These are phyloP conservation scores for Climacteris rufus DNA, from an alignment of 2,113 vertebrate species.

Conservation along the genomic window DNA sequence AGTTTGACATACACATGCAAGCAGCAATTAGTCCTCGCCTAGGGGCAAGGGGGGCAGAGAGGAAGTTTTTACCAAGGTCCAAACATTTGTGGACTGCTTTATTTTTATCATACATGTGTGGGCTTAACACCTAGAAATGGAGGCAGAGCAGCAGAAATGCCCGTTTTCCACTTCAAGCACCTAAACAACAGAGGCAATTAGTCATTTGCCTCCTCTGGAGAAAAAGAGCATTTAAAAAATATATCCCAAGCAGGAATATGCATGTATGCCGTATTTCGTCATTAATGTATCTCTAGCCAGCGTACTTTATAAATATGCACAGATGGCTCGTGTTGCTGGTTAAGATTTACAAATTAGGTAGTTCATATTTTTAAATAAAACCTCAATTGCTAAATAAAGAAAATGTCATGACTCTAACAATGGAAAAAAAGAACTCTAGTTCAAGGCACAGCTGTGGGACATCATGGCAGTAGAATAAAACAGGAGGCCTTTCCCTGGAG, in stretches of 20 bases:
- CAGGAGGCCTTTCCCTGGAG: neutral
- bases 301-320: neutral
- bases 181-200: neutral
- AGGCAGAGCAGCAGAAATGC: neutral
- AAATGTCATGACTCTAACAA: neutral
- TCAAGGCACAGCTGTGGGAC: slow-evolving; percentile 14
- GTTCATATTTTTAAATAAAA: slow-evolving; percentile 29
- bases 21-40: slow-evolving; percentile 1
- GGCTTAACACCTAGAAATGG: neutral
- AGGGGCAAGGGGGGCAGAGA: neutral
- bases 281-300: neutral
- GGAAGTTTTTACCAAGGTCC: neutral
- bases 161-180: neutral
- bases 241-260: neutral
- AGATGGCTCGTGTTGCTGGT: slow-evolving; percentile 18
- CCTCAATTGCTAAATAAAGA: slow-evolving; percentile 19
- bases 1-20: neutral
- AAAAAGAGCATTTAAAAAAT: neutral
- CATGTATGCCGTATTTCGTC: neutral
- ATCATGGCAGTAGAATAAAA: neutral
- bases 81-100: neutral
- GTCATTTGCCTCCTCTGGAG: neutral
- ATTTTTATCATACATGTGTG: neutral
- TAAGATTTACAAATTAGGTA: slow-evolving; percentile 11
- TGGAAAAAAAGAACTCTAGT: neutral